Percentiles rank a stretch among this genome's conserved stretches.
phyloP scores from a whole-genome alignment of 2,113 vertebrate genomes.

The Phrynosoma platyrhinos region DNA sequence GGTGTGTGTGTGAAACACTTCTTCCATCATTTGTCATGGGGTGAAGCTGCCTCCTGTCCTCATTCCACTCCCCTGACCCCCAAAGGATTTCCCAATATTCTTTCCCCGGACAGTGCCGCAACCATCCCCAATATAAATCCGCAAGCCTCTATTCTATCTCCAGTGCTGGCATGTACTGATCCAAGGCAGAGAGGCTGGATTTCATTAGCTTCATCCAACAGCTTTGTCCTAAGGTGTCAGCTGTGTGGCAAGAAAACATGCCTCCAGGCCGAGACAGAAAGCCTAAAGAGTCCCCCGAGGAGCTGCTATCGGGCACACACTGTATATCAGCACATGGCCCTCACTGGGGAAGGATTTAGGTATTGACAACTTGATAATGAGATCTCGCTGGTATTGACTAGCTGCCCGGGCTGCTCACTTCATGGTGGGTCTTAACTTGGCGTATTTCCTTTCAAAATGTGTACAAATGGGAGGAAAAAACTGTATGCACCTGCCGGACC shows the following conservation, averaged over 20 bases:
- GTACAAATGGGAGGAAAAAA: not conserved
- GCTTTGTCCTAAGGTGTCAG: not conserved
- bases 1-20: too few relatives aligned
- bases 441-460: not conserved
- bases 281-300: not conserved
- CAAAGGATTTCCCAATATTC: not conserved
- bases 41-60: too few relatives aligned
- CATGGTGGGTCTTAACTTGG: too few relatives aligned
- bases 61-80: too few relatives aligned
- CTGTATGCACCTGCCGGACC: not conserved
- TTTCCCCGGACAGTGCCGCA: too few relatives aligned
- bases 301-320: not conserved
- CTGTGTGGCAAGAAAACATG: not conserved
- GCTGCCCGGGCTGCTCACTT: not conserved
- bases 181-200: too few relatives aligned
- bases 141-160: too few relatives aligned
- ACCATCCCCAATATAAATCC: not conserved
- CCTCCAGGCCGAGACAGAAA: not conserved
- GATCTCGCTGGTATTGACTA: not conserved
- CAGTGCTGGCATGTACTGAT: too few relatives aligned
- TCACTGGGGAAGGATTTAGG: not conserved
- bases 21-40: too few relatives aligned
- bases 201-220: too few relatives aligned
- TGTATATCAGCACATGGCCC: not conserved
- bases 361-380: not conserved